Base-by-base conservation (phyloP, 2,888 invertebrate species). In the Chromoteleia sp. region DNA sequence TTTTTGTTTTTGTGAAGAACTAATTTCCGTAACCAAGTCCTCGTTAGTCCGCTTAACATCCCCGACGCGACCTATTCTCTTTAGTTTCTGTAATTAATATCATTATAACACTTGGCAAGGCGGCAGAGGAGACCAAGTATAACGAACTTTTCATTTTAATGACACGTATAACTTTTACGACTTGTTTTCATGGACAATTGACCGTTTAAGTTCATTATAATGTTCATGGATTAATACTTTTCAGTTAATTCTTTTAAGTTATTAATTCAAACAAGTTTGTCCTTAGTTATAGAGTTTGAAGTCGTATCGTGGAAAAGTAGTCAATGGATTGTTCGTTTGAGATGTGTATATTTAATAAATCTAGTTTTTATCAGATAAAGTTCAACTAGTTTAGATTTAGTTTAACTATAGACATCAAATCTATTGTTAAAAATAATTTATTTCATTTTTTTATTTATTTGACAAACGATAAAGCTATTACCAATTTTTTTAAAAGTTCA, bases 151-250 rank as follows among this genome's bases (percentile, higher is more conserved):
- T 30, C 17, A 15, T 39, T 19, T 29, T 71, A 33, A 33, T n/a
- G 33, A 50, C 43, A 50, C 50, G 30, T 61, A 30, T 52, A 41
- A 54, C 52, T 50, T 71, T 61, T 58, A 71, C 30, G 29, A 58
- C 52, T 52, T 54, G 33, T 25, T 58, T 73, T 73, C 52, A 50
- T n/a, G 73, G 73, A 71, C 73, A 43, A 21, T 54, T 61, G 52
- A 43, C 15, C 45, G 36, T 14, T 21, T 45, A 12, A 21, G 33
- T 68, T n/a, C n/a, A n/a, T n/a, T n/a, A n/a, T n/a, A n/a, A n/a
- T 41, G 25, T 14, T 52, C 12, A 54, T 54, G n/a, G 15, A 29
- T 58, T 58, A 39, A 58, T 25, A 12, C 14, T 58, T 58, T 41
- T 17, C 52, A 30, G 25, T 25, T 10, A 25, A 39, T 39, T 12